Evolutionary conservation across 2,797 vertebrate species (phyloP).

Genomic region (Chloroceryle inda): DNA sequence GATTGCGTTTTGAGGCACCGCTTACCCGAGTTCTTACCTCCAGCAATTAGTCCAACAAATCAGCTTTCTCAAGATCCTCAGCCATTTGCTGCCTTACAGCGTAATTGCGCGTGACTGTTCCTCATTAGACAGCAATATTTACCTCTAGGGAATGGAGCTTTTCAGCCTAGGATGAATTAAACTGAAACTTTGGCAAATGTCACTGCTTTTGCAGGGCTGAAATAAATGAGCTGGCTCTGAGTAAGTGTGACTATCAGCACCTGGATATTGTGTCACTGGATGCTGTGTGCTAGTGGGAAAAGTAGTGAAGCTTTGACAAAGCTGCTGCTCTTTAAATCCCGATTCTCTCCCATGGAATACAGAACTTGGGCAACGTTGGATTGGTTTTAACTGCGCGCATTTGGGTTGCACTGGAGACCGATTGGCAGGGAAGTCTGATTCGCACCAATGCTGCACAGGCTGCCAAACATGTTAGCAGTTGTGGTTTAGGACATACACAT

Average conservation of each 20-base stretch:
- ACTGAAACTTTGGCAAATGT: conserved; percentile 64
- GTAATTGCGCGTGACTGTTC: conserved; percentile 30
- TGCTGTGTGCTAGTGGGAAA: background rate
- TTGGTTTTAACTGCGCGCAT: background rate
- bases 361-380: rapidly evolving
- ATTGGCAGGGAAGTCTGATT: background rate
- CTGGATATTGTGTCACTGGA: background rate
- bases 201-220: conserved; percentile 16
- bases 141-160: conserved; percentile 56
- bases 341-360: rapidly evolving
- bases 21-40: background rate
- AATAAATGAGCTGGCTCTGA: background rate
- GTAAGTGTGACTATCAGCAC: background rate
- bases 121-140: conserved; percentile 66
- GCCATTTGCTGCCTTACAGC: conserved; percentile 6
- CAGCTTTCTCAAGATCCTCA: conserved; percentile 14
- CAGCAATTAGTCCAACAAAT: conserved; percentile 44
- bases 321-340: background rate
- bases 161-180: conserved; percentile 54
- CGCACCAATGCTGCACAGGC: background rate
- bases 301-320: background rate
- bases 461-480: background rate
- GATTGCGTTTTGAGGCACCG: background rate
- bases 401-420: background rate
- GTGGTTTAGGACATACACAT: background rate